A percentile compares a stretch with the other conserved stretches of the same genome.
phyloP scores from a whole-genome alignment of 2,113 vertebrate species.

The Protobothrops flavoviridis region DNA sequence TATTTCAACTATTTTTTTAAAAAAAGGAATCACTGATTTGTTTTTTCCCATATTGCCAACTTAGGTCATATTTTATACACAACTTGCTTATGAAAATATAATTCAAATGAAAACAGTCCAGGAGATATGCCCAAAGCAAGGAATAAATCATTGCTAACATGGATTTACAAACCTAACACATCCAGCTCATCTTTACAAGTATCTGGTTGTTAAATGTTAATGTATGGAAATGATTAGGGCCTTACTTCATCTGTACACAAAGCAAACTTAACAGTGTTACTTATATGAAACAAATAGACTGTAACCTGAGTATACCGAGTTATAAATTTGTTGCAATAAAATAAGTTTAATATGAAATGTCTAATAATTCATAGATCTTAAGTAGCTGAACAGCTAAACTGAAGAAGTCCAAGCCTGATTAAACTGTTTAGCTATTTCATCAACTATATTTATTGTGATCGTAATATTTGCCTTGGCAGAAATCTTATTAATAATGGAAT shows the following conservation, averaged over 20 bases:
- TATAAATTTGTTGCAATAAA: constrained; percentile 1
- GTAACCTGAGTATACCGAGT: neutral
- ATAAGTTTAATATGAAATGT: neutral
- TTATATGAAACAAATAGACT: neutral
- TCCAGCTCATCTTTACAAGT: constrained; percentile 35
- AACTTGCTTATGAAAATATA: constrained; percentile 53
- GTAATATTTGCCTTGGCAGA: constrained; percentile 45
- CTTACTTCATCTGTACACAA: constrained; percentile 10
- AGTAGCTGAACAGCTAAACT: constrained; percentile 21
- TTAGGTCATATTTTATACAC: constrained; percentile 51
- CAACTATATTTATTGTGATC: constrained; percentile 46
- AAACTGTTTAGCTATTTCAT: constrained; percentile 18
- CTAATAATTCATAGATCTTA: constrained; percentile 8
- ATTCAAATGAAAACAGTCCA: constrained; percentile 49
- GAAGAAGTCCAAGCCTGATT: neutral
- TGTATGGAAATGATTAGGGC: constrained; percentile 37
- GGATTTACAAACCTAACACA: constrained; percentile 20
- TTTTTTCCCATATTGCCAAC: neutral
- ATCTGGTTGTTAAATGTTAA: constrained; percentile 34
- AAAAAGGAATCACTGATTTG: constrained; percentile 24
- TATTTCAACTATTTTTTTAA: constrained; percentile 2
- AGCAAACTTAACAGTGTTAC: neutral
- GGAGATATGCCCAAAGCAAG: constrained; percentile 46
- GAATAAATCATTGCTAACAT: constrained; percentile 54
- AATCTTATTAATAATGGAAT: constrained; percentile 9